Percentiles rank a stretch among this genome's conserved stretches.
phyloP scores from a whole-genome alignment of 2,113 vertebrate genomes.

The Lepisosteus oculatus region DNA sequence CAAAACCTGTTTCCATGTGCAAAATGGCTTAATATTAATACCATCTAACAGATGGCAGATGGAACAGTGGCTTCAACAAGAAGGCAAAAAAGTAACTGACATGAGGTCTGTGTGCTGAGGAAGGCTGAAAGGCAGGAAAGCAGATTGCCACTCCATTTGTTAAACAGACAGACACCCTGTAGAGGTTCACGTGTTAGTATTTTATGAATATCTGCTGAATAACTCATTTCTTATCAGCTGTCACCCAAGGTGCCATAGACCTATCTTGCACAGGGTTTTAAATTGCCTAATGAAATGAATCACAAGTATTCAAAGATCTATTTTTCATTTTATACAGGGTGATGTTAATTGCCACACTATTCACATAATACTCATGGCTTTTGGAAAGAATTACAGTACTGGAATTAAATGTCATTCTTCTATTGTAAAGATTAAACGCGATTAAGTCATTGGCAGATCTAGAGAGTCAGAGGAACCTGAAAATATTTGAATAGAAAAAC shows the following conservation, averaged over 20 bases:
- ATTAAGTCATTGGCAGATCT: slow-evolving; percentile 17
- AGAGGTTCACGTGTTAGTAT: too few relatives aligned
- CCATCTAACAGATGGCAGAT: too few relatives aligned
- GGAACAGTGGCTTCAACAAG: too few relatives aligned
- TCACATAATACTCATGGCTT: not conserved
- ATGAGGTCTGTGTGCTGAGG: too few relatives aligned
- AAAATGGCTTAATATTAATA: too few relatives aligned
- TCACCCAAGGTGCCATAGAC: not conserved
- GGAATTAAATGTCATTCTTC: slow-evolving; percentile 13
- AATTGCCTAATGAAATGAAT: not conserved
- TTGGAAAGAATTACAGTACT: not conserved
- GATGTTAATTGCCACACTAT: slow-evolving; percentile 1
- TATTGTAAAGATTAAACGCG: slow-evolving; percentile 15
- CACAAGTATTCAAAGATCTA: not conserved
- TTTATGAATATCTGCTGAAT: too few relatives aligned
- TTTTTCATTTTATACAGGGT: slow-evolving; percentile 4
- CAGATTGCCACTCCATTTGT: too few relatives aligned
- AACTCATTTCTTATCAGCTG: slow-evolving; percentile 1
- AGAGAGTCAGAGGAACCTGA: not conserved
- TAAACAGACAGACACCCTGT: too few relatives aligned
- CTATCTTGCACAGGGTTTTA: too few relatives aligned
- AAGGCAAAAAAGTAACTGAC: too few relatives aligned
- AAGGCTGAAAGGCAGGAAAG: too few relatives aligned
- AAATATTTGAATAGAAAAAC: slow-evolving; percentile 6
- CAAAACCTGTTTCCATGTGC: too few relatives aligned